Evolutionary conservation across 2,888 invertebrate species (phyloP), one percentile per base, ranked within the genome.

Genomic region (Spilosoma lubricipeda): DNA sequence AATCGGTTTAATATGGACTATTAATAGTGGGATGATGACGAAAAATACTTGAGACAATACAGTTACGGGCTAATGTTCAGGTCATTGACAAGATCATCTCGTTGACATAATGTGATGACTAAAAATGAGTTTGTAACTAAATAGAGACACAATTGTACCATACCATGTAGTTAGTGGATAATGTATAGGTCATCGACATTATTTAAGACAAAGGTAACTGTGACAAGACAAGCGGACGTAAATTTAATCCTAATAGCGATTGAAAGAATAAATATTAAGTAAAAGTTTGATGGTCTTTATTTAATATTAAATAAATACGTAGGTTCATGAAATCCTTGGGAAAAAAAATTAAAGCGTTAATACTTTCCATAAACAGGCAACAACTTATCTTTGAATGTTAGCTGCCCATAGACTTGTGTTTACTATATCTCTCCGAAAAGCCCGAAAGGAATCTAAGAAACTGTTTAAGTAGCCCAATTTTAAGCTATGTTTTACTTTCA

Each of bases 81-180:
- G 45, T 71, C 42, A 63, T 33, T 65, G 71, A 48, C 42, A 48
- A 63, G 59, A 71, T 64, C 48, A 45, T 45, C 70, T 70, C 42
- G 45, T 45, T 65, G 48, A 48, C n/a, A 65, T 71, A 18, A 65
- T 36, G 71, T 33, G 45, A 9, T 48, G 64, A 65, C 64, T 71
- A 48, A 45, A 42, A 70, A 59, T 33, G 48, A 71, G 30, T 64
- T 71, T 63, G 70, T 63, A 20, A 65, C 71, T 48, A 48, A 52
- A 65, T 65, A 65, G 65, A 71, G 64, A 65, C 65, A 71, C 71
- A 45, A 52, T 52, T 71, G 45, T 65, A 52, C 30, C 48, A 71
- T 45, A 48, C 45, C 48, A 42, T 52, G 52, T 71, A 71, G 71
- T 71, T 64, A 65, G 48, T 36, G 48, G 48, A 48, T 71, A 52